phyloP scores from a whole-genome alignment of 1,140 invertebrate genomes.

The Eueides isabella region DNA sequence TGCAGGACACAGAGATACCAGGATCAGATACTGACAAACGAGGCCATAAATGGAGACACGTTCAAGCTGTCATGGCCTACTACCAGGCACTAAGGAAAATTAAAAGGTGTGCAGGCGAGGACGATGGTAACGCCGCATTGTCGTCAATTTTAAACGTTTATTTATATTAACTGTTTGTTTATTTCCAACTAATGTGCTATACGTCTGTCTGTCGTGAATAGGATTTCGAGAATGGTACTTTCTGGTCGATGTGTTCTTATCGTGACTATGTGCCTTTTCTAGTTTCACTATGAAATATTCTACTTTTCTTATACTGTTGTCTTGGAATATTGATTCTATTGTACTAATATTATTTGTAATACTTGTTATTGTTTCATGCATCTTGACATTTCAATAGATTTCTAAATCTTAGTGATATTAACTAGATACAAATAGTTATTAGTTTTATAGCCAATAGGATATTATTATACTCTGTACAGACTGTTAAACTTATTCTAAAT shows the following conservation, averaged over 20 bases:
- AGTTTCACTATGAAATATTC: constrained; percentile 63
- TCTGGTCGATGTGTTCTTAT: constrained; percentile 61
- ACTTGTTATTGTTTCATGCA: constrained; percentile 67
- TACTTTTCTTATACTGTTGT: constrained; percentile 63
- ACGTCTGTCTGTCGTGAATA: constrained; percentile 63
- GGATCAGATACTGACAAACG: constrained; percentile 82
- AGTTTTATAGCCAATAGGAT: constrained; percentile 65
- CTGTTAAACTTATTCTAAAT: constrained; percentile 47
- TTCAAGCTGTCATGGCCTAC: constrained; percentile 92
- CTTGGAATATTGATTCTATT: constrained; percentile 56
- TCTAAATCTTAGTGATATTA: constrained; percentile 47
- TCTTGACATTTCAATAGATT: constrained; percentile 61
- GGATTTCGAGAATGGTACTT: constrained; percentile 75
- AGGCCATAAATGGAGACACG: constrained; percentile 92
- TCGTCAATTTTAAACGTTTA: constrained; percentile 59
- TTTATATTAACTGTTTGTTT: constrained; percentile 67
- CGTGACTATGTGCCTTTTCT: constrained; percentile 67
- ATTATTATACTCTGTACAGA: constrained; percentile 64
- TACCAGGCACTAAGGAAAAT: constrained; percentile 93
- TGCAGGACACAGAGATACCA: constrained; percentile 60
- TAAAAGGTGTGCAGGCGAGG: constrained; percentile 86
- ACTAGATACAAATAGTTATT: constrained; percentile 61
- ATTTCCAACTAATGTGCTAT: constrained; percentile 71
- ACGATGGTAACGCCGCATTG: constrained; percentile 66
- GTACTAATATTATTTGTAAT: constrained; percentile 5